Percentiles rank a stretch among this genome's conserved stretches.
phyloP scores from a whole-genome alignment of 2,888 invertebrate species.

The Chesias legatella region DNA sequence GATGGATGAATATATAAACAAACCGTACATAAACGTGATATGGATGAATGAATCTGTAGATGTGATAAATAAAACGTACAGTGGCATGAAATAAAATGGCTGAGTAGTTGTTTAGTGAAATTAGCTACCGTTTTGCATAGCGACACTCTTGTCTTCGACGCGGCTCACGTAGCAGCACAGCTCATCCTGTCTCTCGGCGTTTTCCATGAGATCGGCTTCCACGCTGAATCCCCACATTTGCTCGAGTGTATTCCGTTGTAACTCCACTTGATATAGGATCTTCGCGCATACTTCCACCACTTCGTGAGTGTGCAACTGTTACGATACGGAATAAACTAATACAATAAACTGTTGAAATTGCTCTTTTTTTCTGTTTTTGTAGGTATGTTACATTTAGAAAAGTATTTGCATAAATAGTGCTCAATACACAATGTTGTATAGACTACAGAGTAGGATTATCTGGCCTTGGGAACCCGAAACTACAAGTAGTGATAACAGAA shows the following conservation, averaged over 20 bases:
- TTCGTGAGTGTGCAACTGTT: slow-evolving; percentile 94
- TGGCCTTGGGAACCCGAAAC: too few species aligned
- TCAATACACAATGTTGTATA: too few species aligned
- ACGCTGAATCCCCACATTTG: slow-evolving; percentile 99
- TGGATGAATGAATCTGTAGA: too few species aligned
- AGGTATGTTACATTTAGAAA: too few species aligned
- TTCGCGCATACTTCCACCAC: slow-evolving; percentile 98
- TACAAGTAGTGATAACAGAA: too few species aligned
- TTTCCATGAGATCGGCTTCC: slow-evolving; percentile 97
- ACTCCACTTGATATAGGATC: slow-evolving; percentile 97
- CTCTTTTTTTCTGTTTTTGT: not conserved
- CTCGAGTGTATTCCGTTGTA: slow-evolving; percentile 93
- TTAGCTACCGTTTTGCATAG: slow-evolving; percentile 93
- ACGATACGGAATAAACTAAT: slow-evolving; percentile 6
- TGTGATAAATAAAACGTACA: slow-evolving; percentile 11
- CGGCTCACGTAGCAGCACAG: slow-evolving; percentile 98
- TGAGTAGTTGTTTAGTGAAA: slow-evolving; percentile 15
- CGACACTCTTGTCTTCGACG: slow-evolving; percentile 96
- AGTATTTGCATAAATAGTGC: too few species aligned
- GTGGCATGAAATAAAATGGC: too few species aligned
- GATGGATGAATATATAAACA: too few species aligned
- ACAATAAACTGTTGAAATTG: not conserved
- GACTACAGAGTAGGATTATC: too few species aligned
- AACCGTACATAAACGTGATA: too few species aligned
- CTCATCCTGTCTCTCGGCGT: slow-evolving; percentile 97